These are phyloP conservation scores for Pristis pectinata DNA, from an alignment of 2,797 vertebrate species.

Conservation along the genomic window DNA sequence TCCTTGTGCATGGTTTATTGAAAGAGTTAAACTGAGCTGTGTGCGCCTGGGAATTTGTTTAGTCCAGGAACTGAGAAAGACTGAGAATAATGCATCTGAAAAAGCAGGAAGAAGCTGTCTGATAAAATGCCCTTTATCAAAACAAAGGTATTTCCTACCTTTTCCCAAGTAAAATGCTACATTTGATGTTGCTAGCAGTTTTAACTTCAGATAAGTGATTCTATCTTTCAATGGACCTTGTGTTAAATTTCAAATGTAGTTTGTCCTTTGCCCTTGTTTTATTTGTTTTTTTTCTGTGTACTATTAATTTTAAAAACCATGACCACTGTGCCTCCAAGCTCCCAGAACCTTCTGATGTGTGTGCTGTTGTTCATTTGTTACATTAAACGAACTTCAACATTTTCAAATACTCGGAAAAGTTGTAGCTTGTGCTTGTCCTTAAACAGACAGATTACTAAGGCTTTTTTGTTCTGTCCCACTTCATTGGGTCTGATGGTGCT, in stretches of 20 bases:
- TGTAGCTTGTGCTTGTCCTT: no score
- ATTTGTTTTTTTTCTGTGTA: not conserved
- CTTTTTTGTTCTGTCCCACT: no score
- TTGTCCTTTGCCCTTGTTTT: not conserved
- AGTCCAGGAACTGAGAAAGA: not conserved
- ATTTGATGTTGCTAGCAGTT: not conserved
- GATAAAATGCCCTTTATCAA: constrained; percentile 11
- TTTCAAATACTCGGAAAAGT: no score
- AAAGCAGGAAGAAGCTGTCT: constrained; percentile 10
- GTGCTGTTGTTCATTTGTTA: not conserved
- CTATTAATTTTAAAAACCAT: not conserved
- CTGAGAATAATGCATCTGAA: not conserved
- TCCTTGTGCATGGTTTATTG: not conserved
- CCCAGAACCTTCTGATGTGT: not conserved
- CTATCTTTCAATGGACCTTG: not conserved
- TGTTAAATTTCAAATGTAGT: not conserved
- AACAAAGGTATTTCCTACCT: not conserved
- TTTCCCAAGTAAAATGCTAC: not conserved
- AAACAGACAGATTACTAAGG: no score
- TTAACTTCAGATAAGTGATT: not conserved
- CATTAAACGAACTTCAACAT: no score
- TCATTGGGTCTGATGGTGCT: no score
- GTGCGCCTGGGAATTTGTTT: constrained; percentile 20
- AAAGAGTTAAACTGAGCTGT: constrained; percentile 30
- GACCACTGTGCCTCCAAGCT: not conserved